Conservation (phyloP, 2,797 vertebrate species). For the Allobates femoralis region DNA sequence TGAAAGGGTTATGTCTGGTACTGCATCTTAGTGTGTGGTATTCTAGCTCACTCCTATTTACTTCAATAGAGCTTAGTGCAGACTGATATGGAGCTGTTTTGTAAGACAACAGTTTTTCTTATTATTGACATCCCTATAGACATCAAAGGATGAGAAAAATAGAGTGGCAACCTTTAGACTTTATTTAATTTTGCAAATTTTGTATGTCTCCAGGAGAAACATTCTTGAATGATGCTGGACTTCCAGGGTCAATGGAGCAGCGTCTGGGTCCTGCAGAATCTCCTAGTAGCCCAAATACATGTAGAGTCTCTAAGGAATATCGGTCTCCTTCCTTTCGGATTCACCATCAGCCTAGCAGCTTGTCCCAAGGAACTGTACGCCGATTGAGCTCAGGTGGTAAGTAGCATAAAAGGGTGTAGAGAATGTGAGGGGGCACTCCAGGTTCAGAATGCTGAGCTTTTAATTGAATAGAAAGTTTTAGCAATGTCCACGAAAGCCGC, state of each 20-base stretch:
- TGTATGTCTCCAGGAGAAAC: constrained; percentile 80
- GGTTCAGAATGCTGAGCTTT: too few species aligned
- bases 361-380: constrained; percentile 71
- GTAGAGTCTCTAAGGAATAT: constrained; percentile 75
- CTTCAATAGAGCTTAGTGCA: too few species aligned
- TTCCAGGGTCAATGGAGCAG: constrained; percentile 78
- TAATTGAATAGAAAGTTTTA: too few species aligned
- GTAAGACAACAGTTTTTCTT: too few species aligned
- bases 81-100: too few species aligned
- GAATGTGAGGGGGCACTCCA: neutral
- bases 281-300: constrained; percentile 76
- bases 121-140: too few species aligned
- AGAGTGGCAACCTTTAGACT: neutral
- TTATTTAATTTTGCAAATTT: neutral
- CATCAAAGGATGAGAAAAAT: neutral
- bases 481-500: too few species aligned
- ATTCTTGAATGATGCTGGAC: constrained; percentile 81
- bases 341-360: constrained; percentile 75
- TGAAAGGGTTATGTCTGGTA: too few species aligned
- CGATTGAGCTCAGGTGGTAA: constrained; percentile 78
- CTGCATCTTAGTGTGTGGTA: too few species aligned
- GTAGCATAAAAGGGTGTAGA: neutral
- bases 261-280: constrained; percentile 79
- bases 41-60: too few species aligned
- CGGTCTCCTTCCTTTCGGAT: constrained; percentile 74